phyloP scores from a whole-genome alignment of 2,888 invertebrate genomes.

The Drepanosiphum platanoidis region DNA sequence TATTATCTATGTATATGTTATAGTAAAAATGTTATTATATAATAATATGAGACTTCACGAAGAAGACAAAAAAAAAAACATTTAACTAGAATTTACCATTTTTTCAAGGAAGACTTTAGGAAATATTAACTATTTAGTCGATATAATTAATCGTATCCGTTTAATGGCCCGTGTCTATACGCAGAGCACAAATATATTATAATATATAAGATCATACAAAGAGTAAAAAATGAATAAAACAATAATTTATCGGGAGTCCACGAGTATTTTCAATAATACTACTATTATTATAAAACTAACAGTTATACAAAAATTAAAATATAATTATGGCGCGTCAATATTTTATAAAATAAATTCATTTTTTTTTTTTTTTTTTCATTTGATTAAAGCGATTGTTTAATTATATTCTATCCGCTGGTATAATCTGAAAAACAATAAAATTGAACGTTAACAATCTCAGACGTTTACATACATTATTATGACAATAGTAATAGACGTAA shows the following conservation, averaged over 20 bases:
- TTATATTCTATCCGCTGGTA: slow-evolving; percentile 1
- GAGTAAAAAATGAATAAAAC: neutral
- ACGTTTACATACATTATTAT: neutral
- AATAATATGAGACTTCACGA: too few species aligned
- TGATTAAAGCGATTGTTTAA: neutral
- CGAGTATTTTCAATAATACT: neutral
- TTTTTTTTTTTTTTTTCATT: neutral
- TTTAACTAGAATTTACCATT: neutral
- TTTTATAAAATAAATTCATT: neutral
- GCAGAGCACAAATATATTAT: neutral
- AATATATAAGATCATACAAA: neutral
- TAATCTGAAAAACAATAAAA: slow-evolving; percentile 10
- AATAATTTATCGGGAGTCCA: neutral
- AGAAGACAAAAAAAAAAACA: neutral
- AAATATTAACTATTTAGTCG: too few species aligned
- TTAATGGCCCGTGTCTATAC: neutral
- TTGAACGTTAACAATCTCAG: neutral
- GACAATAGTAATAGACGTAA: too few species aligned
- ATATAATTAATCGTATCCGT: too few species aligned
- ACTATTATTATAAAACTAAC: neutral
- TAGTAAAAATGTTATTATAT: too few species aligned
- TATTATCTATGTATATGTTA: neutral
- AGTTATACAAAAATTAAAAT: neutral
- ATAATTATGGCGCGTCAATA: slow-evolving; percentile 20
- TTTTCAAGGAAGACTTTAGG: neutral